Base-by-base conservation (phyloP, 64 coral and sea anemone genomes). In the Hydrozoanthus tunicans region DNA sequence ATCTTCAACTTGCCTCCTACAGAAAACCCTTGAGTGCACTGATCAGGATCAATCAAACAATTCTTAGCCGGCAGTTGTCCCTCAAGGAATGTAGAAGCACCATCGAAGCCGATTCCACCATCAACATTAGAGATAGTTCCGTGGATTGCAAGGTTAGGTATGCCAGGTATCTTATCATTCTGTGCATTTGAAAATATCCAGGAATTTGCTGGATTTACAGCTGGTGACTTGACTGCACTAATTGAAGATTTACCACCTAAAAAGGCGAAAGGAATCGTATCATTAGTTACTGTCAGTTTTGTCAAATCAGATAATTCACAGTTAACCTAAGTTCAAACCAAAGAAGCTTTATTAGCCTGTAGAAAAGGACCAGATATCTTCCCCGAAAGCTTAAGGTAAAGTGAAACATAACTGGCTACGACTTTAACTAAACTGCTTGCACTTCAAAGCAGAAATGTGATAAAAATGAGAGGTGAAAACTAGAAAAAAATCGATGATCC, bases 71-170 rank as follows among this genome's bases (percentile, higher is more conserved):
- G 57, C 51, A 90, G 56, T 60, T 90, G n/a, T 3, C 74, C 77
- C 3, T 14, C 59, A 26, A 90, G 73, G 60, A 79, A 90, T 51
- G 75, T 20, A 9, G 89, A 55, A 78, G 75, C 73, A 54, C 89
- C 89, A 65, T 90, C 89, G 55, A 90, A 90, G 26, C 57, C 55
- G 58, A 90, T 26, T 23, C 89, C 89, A 23, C 77, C 74, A 66
- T 90, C 89, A 3, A 90, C 89, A 23, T 64, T 43, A 7, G 27
- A 63, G 5, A 90, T 4, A 4, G 27, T 64, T 53, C 89, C 89
- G n/a, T 90, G 89, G 11, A 79, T 32, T 14, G 73, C 52, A 56
- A 90, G 77, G 1, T 14, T 66, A 3, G 89, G 89, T 11, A 51
- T 79, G 3, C 89, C 89, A 64, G 89, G 13, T 15, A 90, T 67